These are phyloP conservation scores for Thymelicus lineola DNA, from an alignment of 2,888 invertebrate species.

Conservation along the genomic window DNA sequence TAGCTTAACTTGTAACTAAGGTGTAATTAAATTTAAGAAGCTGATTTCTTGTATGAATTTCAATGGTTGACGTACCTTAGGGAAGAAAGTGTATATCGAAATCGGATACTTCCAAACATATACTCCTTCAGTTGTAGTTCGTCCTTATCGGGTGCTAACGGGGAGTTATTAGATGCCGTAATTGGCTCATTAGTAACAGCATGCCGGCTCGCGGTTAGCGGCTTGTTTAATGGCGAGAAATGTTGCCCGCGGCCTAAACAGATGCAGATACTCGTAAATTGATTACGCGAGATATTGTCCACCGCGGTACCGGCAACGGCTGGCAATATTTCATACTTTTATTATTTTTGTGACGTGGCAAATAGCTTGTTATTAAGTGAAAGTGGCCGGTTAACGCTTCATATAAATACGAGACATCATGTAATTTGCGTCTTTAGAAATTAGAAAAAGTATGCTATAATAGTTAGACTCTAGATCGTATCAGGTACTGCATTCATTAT, in stretches of 20 bases:
- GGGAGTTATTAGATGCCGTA: constrained; percentile 46
- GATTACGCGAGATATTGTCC: constrained; percentile 36
- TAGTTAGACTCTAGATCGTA: background rate
- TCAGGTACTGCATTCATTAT: constrained; percentile 9
- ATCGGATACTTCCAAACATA: background rate
- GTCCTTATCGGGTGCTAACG: constrained; percentile 39
- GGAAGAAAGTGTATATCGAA: constrained; percentile 19
- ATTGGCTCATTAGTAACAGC: constrained; percentile 47
- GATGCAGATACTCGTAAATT: constrained; percentile 35
- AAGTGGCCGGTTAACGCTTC: constrained; percentile 13
- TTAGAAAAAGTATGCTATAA: background rate
- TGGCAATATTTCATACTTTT: constrained; percentile 34
- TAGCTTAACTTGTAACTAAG: no score
- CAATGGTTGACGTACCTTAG: background rate
- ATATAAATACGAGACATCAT: background rate
- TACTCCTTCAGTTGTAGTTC: constrained; percentile 14
- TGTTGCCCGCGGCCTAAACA: constrained; percentile 33
- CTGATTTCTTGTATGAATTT: background rate
- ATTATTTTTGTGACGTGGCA: constrained; percentile 19
- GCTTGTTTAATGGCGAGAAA: constrained; percentile 38
- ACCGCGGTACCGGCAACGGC: background rate
- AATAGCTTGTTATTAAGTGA: constrained; percentile 24
- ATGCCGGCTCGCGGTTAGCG: constrained; percentile 41
- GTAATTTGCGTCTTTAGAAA: constrained; percentile 2
- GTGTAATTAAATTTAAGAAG: no score